phyloP scores from a whole-genome alignment of 23 tunicate species.

The Halocynthia roretzi region DNA sequence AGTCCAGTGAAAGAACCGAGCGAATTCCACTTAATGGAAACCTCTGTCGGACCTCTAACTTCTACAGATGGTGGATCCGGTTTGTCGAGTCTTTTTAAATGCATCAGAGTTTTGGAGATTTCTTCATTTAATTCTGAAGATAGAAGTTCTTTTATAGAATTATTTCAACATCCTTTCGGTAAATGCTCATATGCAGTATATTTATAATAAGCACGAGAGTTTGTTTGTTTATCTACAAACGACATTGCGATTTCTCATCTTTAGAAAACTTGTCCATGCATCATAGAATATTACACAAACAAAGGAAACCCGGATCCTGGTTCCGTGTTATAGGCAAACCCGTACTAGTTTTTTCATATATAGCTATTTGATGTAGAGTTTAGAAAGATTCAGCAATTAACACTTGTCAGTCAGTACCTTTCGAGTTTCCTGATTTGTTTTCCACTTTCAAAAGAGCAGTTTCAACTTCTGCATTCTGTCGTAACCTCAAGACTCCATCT shows the following conservation, averaged over 20 bases:
- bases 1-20: slow-evolving; percentile 25
- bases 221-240: no score
- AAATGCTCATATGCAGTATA: not conserved
- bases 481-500: slow-evolving; percentile 49
- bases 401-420: no score
- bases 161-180: no score
- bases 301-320: no score
- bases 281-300: no score
- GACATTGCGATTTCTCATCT: no score
- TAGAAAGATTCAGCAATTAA: no score
- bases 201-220: not conserved
- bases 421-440: slow-evolving; percentile 44
- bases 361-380: no score
- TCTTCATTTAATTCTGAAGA: slow-evolving; percentile 71
- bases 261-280: no score
- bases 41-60: slow-evolving; percentile 15
- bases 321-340: no score
- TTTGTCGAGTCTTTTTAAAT: slow-evolving; percentile 37
- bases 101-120: slow-evolving; percentile 42
- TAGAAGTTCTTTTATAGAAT: not conserved
- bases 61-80: slow-evolving; percentile 63
- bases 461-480: slow-evolving; percentile 39
- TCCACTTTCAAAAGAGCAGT: slow-evolving; percentile 42
- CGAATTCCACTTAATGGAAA: slow-evolving; percentile 30
- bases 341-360: no score